Base-by-base conservation (phyloP, 2,113 vertebrate genomes). In the Eulacestoma nigropectus region DNA sequence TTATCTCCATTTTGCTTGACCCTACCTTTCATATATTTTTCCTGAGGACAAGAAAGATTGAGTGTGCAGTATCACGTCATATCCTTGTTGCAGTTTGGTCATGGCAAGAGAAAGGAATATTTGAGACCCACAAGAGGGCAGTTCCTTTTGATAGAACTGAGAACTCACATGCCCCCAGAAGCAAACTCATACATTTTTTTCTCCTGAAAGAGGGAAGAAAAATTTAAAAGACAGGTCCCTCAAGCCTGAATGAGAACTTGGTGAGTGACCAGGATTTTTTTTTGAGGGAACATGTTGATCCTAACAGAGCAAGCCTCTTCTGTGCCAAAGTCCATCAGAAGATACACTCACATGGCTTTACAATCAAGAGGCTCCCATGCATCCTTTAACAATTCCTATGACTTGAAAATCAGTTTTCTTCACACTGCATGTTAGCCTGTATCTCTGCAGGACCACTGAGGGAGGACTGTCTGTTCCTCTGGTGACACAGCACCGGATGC, bases 351-450 rank as follows among this genome's bases (percentile, higher is more conserved):
- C 33, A 68, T 0, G 0, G 3, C n/a, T 91, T 91, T 92, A 27
- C 32, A 26, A 84, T 32, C 47, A 60, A 87, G 67, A 80, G 59
- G 18, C 21, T 81, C 68, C 55, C 39, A 44, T 42, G 37, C 13
- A n/a, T 70, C 26, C 59, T 19, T 41, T 83, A 81, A 62, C 4
- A 76, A 18, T 4, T 10, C 16, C 11, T 62, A 14, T 0, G 2
- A 46, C 32, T 13, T 69, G 20, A 80, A 96, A 81, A 82, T 49
- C 32, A 32, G 8, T 65, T 83, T 90, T 32, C 16, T 63, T 83
- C 46, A 68, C 9, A 2, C 11, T 57, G 10, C 6, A 3, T 4
- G 8, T 68, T 59, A 75, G 33, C 11, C n/a, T 1, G 0, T 14
- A 32, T 25, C n/a, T 57, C 53, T 62, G n/a, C 52, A 65, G n/a